A percentile compares a stretch with the other conserved stretches of the same genome.
phyloP scores from a whole-genome alignment of 2,797 vertebrate genomes.

The Mus minutoides region DNA sequence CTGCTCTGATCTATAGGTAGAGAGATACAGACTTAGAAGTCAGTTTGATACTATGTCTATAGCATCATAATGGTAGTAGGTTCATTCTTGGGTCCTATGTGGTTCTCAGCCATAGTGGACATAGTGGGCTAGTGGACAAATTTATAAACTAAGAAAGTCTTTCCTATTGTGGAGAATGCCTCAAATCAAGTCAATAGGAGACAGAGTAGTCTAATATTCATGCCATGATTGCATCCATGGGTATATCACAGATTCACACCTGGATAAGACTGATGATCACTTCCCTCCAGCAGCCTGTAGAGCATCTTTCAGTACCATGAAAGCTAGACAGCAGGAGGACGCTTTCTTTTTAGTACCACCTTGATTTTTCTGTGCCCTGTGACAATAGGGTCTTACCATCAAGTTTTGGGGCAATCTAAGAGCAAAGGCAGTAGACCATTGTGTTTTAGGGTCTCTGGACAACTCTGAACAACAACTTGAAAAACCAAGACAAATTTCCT shows the following conservation, averaged over 20 bases:
- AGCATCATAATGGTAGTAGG: neutral
- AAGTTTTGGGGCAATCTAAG: neutral
- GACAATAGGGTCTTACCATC: neutral
- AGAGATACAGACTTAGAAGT: neutral
- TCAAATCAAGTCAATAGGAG: neutral
- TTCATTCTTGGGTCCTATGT: neutral
- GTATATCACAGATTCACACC: neutral
- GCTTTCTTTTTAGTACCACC: neutral
- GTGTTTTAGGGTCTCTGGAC: neutral
- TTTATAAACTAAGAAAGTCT: neutral
- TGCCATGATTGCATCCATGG: no score
- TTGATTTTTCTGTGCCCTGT: neutral
- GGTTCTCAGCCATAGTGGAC: no score
- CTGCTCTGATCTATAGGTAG: neutral
- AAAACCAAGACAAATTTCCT: neutral
- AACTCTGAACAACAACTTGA: neutral
- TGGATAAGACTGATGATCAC: neutral
- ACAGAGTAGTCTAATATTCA: neutral
- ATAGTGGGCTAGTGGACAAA: neutral
- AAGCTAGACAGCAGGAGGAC: neutral
- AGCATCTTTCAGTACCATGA: neutral
- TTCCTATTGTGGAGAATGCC: neutral
- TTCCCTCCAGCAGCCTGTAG: neutral
- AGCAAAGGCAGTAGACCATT: neutral
- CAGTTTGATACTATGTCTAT: neutral